Percentiles rank a stretch among this genome's conserved stretches.
phyloP scores from a whole-genome alignment of 2,113 vertebrate species.

The Crotalus horridus region DNA sequence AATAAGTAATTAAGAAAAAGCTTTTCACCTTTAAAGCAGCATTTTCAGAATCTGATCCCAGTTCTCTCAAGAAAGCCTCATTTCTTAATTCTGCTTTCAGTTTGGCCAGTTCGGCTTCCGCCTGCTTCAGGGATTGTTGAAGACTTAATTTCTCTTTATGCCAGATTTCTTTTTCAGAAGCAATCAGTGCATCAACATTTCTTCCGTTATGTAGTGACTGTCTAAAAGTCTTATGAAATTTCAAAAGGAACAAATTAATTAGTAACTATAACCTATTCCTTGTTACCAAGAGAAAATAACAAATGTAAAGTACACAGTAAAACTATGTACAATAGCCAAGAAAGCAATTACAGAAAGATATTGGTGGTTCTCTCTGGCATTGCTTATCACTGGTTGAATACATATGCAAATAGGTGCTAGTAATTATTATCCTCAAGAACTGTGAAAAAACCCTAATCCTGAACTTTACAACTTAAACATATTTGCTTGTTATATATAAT shows the following conservation, averaged over 20 bases:
- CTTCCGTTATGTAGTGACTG: conserved; percentile 51
- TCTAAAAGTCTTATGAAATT: conserved; percentile 68
- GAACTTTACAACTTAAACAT: background rate
- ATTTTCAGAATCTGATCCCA: conserved; percentile 80
- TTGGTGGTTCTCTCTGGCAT: background rate
- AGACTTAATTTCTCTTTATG: conserved; percentile 76
- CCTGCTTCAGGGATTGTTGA: conserved; percentile 81
- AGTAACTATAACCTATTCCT: background rate
- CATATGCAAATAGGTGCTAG: background rate
- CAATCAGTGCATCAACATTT: conserved; percentile 67
- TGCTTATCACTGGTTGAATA: background rate
- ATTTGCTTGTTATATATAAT: background rate
- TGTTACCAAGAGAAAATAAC: background rate
- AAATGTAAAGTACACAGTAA: background rate
- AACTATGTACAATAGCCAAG: background rate
- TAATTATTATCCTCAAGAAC: background rate
- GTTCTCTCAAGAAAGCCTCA: conserved; percentile 77
- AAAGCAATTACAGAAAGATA: background rate
- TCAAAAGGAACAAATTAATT: background rate
- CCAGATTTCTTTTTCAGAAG: conserved; percentile 85
- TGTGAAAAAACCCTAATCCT: background rate
- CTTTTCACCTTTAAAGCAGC: conserved; percentile 79
- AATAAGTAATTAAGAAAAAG: background rate
- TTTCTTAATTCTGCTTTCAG: conserved; percentile 82
- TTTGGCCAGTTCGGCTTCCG: conserved; percentile 80